Conservation (phyloP, 2,797 vertebrate species). For the Macropus fuliginosus region DNA sequence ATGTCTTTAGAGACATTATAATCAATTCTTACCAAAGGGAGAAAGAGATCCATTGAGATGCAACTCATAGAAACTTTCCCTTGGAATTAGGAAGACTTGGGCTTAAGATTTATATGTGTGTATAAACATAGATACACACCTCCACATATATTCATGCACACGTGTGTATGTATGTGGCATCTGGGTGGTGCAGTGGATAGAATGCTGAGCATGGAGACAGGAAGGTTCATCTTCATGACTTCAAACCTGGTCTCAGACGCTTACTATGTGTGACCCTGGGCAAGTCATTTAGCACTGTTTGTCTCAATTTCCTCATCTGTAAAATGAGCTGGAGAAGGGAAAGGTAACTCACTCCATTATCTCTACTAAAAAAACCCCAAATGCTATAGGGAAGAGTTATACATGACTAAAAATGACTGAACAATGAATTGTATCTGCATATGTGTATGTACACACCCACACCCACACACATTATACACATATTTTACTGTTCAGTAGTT, state of each 20-base stretch:
- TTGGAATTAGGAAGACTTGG: not conserved
- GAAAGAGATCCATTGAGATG: not conserved
- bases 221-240: not conserved
- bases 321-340: not conserved
- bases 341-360: not conserved
- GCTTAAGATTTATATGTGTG: not conserved
- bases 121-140: not conserved
- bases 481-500: too few relatives aligned
- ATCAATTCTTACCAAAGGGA: conserved; percentile 68
- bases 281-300: not conserved
- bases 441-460: rapidly evolving
- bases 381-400: not conserved
- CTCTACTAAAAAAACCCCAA: not conserved
- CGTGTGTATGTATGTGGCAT: not conserved
- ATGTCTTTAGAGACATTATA: conserved; percentile 48
- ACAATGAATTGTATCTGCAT: not conserved
- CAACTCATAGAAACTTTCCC: not conserved
- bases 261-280: not conserved
- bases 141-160: too few relatives aligned
- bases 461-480: too few relatives aligned
- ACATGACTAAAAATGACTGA: not conserved
- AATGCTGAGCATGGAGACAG: not conserved
- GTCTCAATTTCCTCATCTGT: not conserved
- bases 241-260: not conserved
- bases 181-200: not conserved